These are phyloP conservation scores for Physella acuta DNA, from an alignment of 1,140 invertebrate species.

Conservation along the genomic window DNA sequence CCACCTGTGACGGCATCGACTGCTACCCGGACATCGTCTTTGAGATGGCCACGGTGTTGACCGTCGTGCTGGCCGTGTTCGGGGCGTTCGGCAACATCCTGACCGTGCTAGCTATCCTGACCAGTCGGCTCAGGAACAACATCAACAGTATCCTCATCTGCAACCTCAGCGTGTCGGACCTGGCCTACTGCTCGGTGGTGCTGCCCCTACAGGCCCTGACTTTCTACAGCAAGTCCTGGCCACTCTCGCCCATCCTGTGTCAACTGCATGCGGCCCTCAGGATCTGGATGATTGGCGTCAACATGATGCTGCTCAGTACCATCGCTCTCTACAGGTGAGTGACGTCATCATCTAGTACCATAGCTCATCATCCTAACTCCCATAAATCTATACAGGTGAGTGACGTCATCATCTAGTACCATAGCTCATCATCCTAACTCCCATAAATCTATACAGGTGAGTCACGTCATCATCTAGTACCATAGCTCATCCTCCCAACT, in stretches of 20 bases:
- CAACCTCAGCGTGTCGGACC: constrained; percentile 48
- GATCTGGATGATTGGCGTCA: constrained; percentile 48
- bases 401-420: no score
- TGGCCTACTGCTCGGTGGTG: constrained; percentile 43
- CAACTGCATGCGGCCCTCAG: constrained; percentile 39
- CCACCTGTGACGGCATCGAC: constrained; percentile 14
- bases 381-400: no score
- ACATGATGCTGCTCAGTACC: constrained; percentile 43
- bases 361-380: no score
- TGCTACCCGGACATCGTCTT: constrained; percentile 29
- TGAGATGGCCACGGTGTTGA: constrained; percentile 32
- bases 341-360: no score
- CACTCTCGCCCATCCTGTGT: constrained; percentile 35
- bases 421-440: no score
- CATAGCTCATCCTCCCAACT: no score
- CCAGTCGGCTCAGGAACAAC: constrained; percentile 42
- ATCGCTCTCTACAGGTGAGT: constrained; percentile 45
- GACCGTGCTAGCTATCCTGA: constrained; percentile 50
- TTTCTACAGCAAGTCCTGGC: constrained; percentile 35
- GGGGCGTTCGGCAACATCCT: constrained; percentile 48
- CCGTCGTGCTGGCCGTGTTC: constrained; percentile 36
- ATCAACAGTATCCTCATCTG: constrained; percentile 54
- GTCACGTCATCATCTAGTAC: no score
- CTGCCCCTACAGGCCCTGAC: constrained; percentile 46
- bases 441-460: no score